Conservation (phyloP, 2,888 invertebrate species). For the Agonopterix alstromeriana region DNA sequence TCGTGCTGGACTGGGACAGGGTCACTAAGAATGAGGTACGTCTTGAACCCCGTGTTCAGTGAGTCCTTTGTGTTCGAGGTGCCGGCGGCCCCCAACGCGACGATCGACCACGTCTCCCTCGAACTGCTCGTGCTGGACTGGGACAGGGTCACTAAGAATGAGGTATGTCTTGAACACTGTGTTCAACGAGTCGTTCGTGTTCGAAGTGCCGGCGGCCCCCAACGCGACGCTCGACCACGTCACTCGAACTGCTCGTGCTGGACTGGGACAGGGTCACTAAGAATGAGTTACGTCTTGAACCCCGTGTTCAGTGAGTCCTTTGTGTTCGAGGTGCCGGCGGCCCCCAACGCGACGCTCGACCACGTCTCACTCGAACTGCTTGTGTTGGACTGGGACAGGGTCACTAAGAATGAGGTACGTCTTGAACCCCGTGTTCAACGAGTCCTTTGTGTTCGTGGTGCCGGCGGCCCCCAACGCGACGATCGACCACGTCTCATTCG, state of each 20-base stretch:
- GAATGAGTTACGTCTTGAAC: constrained; percentile 85
- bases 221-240: constrained; percentile 87
- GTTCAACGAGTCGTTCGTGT: constrained; percentile 99
- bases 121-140: constrained; percentile 95
- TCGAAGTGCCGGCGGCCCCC: constrained; percentile 91
- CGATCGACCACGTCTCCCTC: constrained; percentile 88
- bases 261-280: constrained; percentile 99
- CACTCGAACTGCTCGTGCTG: constrained; percentile 89
- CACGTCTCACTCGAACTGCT: constrained; percentile 92
- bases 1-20: constrained; percentile 97
- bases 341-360: constrained; percentile 83
- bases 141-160: constrained; percentile 99
- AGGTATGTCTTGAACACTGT: constrained; percentile 94
- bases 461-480: constrained; percentile 85
- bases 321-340: constrained; percentile 95
- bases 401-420: constrained; percentile 96
- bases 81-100: constrained; percentile 84
- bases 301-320: constrained; percentile 99
- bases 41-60: constrained; percentile 97
- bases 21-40: constrained; percentile 97
- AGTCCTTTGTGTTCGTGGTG: constrained; percentile 98
- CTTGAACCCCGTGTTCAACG: constrained; percentile 98
- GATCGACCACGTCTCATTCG: constrained; percentile 88
- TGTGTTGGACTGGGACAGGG: constrained; percentile 97
- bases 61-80: constrained; percentile 99